Conservation (phyloP, 2,888 invertebrate genomes). For the Rhingia campestris region DNA sequence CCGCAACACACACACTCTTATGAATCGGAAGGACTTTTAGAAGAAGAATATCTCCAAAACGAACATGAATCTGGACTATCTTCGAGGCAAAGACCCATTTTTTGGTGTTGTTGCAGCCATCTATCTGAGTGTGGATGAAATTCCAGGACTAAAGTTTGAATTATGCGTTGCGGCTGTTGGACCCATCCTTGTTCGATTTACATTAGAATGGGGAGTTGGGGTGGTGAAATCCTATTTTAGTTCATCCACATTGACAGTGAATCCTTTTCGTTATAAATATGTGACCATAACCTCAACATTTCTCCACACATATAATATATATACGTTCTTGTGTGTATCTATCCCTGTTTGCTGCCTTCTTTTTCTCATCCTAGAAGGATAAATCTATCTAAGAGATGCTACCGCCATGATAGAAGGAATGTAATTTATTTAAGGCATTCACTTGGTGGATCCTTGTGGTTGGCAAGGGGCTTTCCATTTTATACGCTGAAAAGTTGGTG, state of each 20-base stretch:
- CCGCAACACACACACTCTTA: not conserved
- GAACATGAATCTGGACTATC: slow-evolving; percentile 50
- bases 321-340: not conserved
- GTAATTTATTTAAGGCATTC: slow-evolving; percentile 68
- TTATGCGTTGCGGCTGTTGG: slow-evolving; percentile 56
- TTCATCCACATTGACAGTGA: slow-evolving; percentile 50
- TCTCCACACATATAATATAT: slow-evolving; percentile 12
- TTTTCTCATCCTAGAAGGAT: slow-evolving; percentile 52
- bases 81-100: too few relatives aligned
- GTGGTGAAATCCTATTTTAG: slow-evolving; percentile 43
- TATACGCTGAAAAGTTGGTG: slow-evolving; percentile 22
- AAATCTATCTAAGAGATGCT: slow-evolving; percentile 68
- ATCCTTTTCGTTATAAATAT: slow-evolving; percentile 68
- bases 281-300: slow-evolving; percentile 61
- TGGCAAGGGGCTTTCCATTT: slow-evolving; percentile 4
- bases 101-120: too few relatives aligned
- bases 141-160: slow-evolving; percentile 66
- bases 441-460: slow-evolving; percentile 17
- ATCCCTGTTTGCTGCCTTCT: slow-evolving; percentile 19
- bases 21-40: slow-evolving; percentile 30
- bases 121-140: slow-evolving; percentile 37
- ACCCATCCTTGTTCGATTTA: slow-evolving; percentile 44
- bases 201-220: slow-evolving; percentile 6
- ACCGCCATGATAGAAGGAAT: slow-evolving; percentile 65
- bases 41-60: slow-evolving; percentile 45